Evolutionary conservation across 1,140 invertebrate genomes (phyloP).

Genomic region (Epicauta chinensis): DNA sequence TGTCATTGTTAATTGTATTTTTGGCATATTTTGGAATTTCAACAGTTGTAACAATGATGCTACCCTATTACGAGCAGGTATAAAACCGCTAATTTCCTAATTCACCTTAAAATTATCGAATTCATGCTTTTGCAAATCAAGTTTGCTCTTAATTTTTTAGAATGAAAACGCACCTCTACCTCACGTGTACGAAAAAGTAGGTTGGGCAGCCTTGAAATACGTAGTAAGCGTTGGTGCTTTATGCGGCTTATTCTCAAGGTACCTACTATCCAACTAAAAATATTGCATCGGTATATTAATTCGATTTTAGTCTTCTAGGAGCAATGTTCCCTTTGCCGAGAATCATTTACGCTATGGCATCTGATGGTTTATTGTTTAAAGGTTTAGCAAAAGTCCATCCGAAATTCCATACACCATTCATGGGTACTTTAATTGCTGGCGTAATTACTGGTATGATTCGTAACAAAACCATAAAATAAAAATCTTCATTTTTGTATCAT

Average conservation of each 20-base stretch:
- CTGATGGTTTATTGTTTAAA: constrained; percentile 74
- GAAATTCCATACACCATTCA: constrained; percentile 69
- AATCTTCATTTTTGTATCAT: constrained; percentile 1
- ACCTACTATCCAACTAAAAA: constrained; percentile 21
- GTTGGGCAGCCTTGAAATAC: constrained; percentile 64
- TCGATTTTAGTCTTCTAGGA: constrained; percentile 60
- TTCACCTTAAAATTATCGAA: too few relatives aligned
- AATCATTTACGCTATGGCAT: constrained; percentile 84
- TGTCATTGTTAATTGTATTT: constrained; percentile 75
- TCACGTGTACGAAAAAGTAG: constrained; percentile 58
- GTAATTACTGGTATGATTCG: constrained; percentile 55
- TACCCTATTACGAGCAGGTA: constrained; percentile 80
- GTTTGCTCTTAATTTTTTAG: constrained; percentile 35
- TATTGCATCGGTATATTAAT: constrained; percentile 55
- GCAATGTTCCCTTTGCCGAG: constrained; percentile 81
- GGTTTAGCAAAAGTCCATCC: constrained; percentile 63
- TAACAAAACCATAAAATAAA: too few relatives aligned
- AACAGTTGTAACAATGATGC: constrained; percentile 77
- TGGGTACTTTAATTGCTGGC: constrained; percentile 73
- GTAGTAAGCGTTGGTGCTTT: constrained; percentile 68
- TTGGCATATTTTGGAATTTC: constrained; percentile 85
- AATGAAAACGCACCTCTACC: constrained; percentile 65
- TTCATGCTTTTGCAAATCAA: too few relatives aligned
- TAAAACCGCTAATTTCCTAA: neutral
- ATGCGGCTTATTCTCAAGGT: constrained; percentile 64